Evolutionary conservation across 2,113 vertebrate genomes (phyloP).

Genomic region (Ammospiza nelsoni): DNA sequence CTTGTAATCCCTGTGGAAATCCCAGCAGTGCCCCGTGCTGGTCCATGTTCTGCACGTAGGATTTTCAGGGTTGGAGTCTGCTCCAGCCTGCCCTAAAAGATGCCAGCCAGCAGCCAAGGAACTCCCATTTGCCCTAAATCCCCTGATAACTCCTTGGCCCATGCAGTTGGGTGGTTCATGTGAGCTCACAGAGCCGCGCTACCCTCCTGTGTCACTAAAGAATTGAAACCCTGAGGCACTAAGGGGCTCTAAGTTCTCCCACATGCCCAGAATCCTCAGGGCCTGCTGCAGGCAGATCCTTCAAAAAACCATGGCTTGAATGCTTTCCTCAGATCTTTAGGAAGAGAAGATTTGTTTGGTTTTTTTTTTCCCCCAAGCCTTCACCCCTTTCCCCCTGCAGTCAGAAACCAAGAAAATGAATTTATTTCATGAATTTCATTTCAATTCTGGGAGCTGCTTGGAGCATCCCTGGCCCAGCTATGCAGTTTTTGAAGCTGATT

Average conservation of each 20-base stretch:
- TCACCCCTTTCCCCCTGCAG: not conserved
- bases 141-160: not conserved
- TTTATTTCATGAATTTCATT: not conserved
- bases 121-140: fast-evolving
- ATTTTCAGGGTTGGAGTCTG: not conserved
- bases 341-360: not conserved
- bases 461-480: not conserved
- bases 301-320: not conserved
- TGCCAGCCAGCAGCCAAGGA: not conserved
- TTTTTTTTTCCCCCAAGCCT: not conserved
- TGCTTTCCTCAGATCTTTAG: not conserved
- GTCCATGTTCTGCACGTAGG: fast-evolving
- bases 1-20: not conserved
- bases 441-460: not conserved
- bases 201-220: fast-evolving
- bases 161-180: not conserved
- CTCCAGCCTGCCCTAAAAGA: not conserved
- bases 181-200: not conserved
- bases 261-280: not conserved
- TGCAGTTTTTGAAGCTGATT: not conserved
- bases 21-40: not conserved
- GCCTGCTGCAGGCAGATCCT: not conserved
- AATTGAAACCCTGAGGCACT: not conserved
- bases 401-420: not conserved
- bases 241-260: not conserved